Conservation (phyloP, 1,140 invertebrate species). For the Drosophila bipectinata region DNA sequence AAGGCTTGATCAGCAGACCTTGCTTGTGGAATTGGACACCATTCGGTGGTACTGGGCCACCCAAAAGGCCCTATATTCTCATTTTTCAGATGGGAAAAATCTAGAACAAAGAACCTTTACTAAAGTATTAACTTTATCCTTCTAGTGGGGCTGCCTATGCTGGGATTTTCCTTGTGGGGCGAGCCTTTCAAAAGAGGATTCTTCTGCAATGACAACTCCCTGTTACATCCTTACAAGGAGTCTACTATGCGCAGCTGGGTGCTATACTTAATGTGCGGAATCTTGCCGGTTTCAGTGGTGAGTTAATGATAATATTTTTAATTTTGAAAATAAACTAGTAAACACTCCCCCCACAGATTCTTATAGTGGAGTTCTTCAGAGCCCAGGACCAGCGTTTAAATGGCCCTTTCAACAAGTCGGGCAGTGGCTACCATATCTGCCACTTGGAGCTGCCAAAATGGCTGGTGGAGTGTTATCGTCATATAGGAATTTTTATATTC, state of each 20-base stretch:
- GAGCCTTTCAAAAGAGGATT: constrained; percentile 94
- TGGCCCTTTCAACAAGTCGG: constrained; percentile 9
- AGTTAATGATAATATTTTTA: constrained; percentile 79
- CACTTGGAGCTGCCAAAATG: constrained; percentile 88
- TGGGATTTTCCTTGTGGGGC: constrained; percentile 89
- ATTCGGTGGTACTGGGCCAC: constrained; percentile 23
- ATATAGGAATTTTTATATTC: constrained; percentile 92
- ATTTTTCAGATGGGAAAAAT: background rate
- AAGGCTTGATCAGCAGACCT: constrained; percentile 69
- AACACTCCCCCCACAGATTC: constrained; percentile 41
- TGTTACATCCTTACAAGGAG: constrained; percentile 92
- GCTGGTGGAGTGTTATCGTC: constrained; percentile 88
- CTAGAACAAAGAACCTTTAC: background rate
- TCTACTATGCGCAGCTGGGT: constrained; percentile 92
- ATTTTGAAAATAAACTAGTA: background rate
- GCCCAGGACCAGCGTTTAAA: constrained; percentile 45
- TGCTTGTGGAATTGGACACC: constrained; percentile 62
- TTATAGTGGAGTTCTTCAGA: constrained; percentile 71
- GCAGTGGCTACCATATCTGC: constrained; percentile 82
- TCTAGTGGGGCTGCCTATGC: constrained; percentile 89
- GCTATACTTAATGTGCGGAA: constrained; percentile 90
- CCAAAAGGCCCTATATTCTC: constrained; percentile 21
- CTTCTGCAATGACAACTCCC: constrained; percentile 97
- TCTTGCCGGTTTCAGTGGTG: constrained; percentile 89
- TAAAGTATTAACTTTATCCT: background rate